These are phyloP conservation scores for Xerus inauris DNA, from an alignment of 2,113 vertebrate genomes.

Conservation along the genomic window DNA sequence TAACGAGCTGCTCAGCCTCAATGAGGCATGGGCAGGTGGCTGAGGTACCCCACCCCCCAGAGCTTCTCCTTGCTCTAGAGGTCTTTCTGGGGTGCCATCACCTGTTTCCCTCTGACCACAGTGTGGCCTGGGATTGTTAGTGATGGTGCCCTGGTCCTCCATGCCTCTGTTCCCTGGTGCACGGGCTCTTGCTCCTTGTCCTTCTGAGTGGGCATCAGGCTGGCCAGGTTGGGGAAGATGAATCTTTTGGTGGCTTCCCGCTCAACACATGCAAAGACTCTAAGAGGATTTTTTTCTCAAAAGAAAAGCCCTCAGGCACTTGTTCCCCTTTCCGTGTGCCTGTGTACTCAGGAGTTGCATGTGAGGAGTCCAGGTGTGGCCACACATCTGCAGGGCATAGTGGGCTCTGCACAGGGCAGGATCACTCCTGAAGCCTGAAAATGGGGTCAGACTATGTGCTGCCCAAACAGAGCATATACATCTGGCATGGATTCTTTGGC, in stretches of 20 bases:
- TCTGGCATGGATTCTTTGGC: background rate
- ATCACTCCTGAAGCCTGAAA: background rate
- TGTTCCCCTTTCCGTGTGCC: background rate
- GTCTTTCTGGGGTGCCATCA: background rate
- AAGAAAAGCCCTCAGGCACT: background rate
- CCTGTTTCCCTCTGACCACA: background rate
- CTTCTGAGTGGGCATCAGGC: fast-evolving
- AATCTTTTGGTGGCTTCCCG: background rate
- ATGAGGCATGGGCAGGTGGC: too few species aligned
- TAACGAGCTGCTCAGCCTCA: background rate
- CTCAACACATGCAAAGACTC: background rate
- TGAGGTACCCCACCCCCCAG: background rate
- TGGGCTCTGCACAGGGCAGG: background rate
- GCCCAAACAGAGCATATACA: too few species aligned
- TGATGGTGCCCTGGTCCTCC: too few species aligned
- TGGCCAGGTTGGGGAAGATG: background rate
- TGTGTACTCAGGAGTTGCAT: background rate
- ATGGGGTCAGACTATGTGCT: background rate
- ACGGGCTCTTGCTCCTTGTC: background rate
- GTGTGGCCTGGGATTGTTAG: background rate
- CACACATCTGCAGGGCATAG: background rate
- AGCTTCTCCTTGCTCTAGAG: background rate
- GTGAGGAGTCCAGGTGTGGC: too few species aligned
- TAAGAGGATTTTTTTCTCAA: background rate
- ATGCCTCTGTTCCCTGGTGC: too few species aligned